phyloP scores from a whole-genome alignment of 2,113 vertebrate species.

The Alaudala cheleensis region DNA sequence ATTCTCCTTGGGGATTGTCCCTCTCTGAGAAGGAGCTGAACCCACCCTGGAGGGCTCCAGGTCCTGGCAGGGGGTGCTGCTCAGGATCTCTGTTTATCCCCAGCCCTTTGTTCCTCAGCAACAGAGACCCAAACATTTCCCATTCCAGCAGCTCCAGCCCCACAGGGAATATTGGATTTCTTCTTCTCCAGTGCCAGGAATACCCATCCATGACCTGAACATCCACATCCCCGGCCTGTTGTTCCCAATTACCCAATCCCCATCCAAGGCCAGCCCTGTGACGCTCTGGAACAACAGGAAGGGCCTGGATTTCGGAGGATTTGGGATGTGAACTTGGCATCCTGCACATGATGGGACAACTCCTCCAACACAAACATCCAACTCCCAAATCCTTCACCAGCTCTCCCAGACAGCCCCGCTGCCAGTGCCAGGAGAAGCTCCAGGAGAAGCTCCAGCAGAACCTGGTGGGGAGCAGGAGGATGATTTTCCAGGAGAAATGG shows the following conservation, averaged over 20 bases:
- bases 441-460: background rate
- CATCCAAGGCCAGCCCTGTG: background rate
- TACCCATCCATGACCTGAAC: background rate
- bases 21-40: background rate
- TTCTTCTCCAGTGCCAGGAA: background rate
- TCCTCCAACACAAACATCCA: background rate
- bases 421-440: background rate
- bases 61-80: background rate
- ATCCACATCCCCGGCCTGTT: background rate
- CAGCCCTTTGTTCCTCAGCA: background rate
- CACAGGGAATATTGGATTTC: conserved; percentile 2
- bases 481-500: background rate
- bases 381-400: background rate
- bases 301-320: background rate
- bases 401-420: background rate
- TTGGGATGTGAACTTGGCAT: background rate
- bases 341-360: background rate
- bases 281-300: background rate
- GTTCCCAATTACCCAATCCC: background rate
- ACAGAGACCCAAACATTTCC: conserved; percentile 2
- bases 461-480: background rate
- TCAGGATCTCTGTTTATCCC: background rate
- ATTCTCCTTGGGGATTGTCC: background rate
- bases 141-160: conserved; percentile 9
- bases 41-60: background rate